Conservation (phyloP, 2,888 invertebrate species). For the Lepetodrilus schrolli region DNA sequence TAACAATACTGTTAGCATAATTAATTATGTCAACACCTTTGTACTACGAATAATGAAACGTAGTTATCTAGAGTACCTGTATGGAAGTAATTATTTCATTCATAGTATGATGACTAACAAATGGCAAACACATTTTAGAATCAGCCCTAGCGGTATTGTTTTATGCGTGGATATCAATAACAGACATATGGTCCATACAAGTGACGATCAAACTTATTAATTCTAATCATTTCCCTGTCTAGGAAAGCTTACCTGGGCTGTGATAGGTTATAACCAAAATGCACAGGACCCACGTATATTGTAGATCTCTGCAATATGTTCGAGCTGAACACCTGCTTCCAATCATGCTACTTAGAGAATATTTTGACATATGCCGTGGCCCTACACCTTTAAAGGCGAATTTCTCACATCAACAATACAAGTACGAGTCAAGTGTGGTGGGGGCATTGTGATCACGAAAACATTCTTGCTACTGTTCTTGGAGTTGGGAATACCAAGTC, state of each 20-base stretch:
- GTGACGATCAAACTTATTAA: background rate
- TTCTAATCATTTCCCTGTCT: background rate
- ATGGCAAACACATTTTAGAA: too few relatives aligned
- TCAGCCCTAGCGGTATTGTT: too few relatives aligned
- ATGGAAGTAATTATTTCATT: too few relatives aligned
- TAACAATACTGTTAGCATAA: too few relatives aligned
- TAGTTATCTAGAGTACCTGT: too few relatives aligned
- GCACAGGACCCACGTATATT: background rate
- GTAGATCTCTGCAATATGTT: background rate
- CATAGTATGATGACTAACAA: too few relatives aligned
- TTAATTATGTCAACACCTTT: too few relatives aligned
- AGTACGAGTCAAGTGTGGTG: background rate
- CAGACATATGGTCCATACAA: too few relatives aligned
- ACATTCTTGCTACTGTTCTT: background rate
- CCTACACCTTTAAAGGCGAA: background rate
- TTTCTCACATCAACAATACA: background rate
- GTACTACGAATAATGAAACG: too few relatives aligned
- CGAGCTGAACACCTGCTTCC: background rate
- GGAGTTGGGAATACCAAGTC: background rate
- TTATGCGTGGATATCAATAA: too few relatives aligned
- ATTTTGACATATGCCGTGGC: background rate
- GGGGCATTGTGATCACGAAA: background rate
- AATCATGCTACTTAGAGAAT: slow-evolving; percentile 11
- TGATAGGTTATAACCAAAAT: background rate
- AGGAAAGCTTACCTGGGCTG: background rate